phyloP scores from a whole-genome alignment of 2,888 invertebrate genomes.

The Athripsodes cinereus region DNA sequence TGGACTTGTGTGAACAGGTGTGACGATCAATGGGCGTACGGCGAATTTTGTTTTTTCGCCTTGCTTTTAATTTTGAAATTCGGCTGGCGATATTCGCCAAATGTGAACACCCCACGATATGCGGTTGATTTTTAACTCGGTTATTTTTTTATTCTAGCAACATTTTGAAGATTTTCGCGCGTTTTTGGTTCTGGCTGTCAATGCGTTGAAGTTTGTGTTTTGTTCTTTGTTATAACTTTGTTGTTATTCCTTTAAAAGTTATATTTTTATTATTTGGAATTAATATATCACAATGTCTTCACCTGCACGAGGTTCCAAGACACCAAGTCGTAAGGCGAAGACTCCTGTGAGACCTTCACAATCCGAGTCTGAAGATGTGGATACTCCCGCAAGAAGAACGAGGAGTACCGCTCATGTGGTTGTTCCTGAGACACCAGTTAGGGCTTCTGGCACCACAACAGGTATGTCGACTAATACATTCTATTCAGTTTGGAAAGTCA shows the following conservation, averaged over 20 bases:
- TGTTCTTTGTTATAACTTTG: constrained; percentile 3
- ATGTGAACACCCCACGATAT: no score
- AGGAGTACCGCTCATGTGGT: constrained; percentile 44
- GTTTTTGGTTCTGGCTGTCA: constrained; percentile 4
- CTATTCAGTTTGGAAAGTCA: no score
- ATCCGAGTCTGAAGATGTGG: constrained; percentile 43
- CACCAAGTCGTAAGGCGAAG: constrained; percentile 33
- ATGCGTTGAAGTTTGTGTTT: constrained; percentile 6
- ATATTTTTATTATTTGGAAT: neutral
- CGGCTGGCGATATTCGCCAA: no score
- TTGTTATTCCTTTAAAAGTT: neutral
- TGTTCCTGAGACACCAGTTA: constrained; percentile 48
- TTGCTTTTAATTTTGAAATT: no score
- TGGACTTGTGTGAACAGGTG: no score
- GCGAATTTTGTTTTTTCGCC: no score
- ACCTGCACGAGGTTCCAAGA: constrained; percentile 15
- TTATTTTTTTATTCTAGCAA: constrained; percentile 6
- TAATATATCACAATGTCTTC: constrained; percentile 14
- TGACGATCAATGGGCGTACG: no score
- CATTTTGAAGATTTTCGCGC: constrained; percentile 8
- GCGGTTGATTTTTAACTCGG: no score
- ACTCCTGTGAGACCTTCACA: constrained; percentile 38
- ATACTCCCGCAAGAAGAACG: constrained; percentile 44
- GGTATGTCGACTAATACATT: no score
- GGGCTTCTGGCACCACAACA: constrained; percentile 35